Evolutionary conservation across 2,888 invertebrate species (phyloP).

Genomic region (Conus canariensis): DNA sequence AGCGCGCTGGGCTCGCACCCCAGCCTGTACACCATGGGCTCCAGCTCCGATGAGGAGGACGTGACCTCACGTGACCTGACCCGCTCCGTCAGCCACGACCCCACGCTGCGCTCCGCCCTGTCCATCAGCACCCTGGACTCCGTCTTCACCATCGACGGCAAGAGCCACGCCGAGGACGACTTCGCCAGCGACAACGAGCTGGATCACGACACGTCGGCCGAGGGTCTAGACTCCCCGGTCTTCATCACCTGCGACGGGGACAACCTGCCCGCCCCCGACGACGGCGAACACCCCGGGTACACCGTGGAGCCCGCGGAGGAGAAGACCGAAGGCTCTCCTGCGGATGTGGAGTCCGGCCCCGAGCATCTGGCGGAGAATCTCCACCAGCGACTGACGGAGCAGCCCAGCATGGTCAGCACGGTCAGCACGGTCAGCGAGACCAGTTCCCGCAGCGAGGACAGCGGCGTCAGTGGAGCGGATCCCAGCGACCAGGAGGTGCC

Average conservation of each 20-base stretch:
- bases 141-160: conserved; percentile 37
- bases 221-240: conserved; percentile 42
- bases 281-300: neutral
- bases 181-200: conserved; percentile 38
- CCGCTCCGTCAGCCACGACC: conserved; percentile 33
- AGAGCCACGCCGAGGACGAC: conserved; percentile 22
- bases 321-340: neutral
- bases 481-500: conserved; percentile 31
- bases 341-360: neutral
- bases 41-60: conserved; percentile 59
- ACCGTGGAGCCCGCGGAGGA: neutral
- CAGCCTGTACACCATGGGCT: conserved; percentile 56
- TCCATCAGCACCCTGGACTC: conserved; percentile 46
- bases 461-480: neutral
- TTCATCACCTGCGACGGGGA: conserved; percentile 40
- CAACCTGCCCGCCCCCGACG: neutral
- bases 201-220: conserved; percentile 15
- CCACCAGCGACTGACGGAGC: conserved; percentile 26
- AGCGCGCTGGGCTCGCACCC: conserved; percentile 65
- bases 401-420: conserved; percentile 17
- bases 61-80: conserved; percentile 29
- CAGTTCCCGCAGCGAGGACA: neutral
- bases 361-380: neutral
- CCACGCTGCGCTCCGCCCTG: conserved; percentile 33
- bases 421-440: conserved; percentile 14